phyloP scores from a whole-genome alignment of 1,140 invertebrate species.

The Dendrolimus punctatus region DNA sequence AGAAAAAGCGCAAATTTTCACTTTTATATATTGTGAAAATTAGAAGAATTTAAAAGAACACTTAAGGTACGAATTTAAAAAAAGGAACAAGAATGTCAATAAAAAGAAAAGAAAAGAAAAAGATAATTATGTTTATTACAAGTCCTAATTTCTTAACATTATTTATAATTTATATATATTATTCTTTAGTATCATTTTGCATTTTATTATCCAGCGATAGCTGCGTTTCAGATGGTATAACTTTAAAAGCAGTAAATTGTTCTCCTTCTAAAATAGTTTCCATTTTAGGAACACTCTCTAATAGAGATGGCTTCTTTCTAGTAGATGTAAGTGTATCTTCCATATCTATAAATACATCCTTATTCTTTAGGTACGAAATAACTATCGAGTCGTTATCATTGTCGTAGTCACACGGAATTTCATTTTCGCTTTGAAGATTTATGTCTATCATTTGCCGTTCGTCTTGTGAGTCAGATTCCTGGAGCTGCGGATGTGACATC shows the following conservation, averaged over 20 bases:
- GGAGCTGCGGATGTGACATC: conserved; percentile 1
- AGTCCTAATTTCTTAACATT: too few species aligned
- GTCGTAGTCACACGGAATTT: conserved; percentile 17
- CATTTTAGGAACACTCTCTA: conserved; percentile 42
- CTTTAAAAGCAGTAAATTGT: conserved; percentile 21
- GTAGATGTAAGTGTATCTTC: conserved; percentile 19
- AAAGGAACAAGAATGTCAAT: too few species aligned
- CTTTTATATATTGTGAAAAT: too few species aligned
- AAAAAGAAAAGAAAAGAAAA: too few species aligned
- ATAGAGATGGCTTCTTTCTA: conserved; percentile 32
- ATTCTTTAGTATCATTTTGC: not conserved
- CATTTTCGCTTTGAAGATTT: conserved; percentile 41
- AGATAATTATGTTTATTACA: too few species aligned
- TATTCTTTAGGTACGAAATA: conserved; percentile 34
- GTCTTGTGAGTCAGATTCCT: conserved; percentile 21
- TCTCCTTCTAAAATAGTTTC: conserved; percentile 42
- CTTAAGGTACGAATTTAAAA: too few species aligned
- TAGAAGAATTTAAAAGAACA: too few species aligned
- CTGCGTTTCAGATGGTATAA: conserved; percentile 7
- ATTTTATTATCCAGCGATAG: not conserved
- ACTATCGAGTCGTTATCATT: conserved; percentile 34
- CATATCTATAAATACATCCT: conserved; percentile 18
- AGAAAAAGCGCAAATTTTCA: too few species aligned
- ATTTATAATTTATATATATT: not conserved
- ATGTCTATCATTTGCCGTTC: conserved; percentile 36